Evolutionary conservation across 2,888 invertebrate genomes (phyloP).

Genomic region (Drosophila flavopinicola): DNA sequence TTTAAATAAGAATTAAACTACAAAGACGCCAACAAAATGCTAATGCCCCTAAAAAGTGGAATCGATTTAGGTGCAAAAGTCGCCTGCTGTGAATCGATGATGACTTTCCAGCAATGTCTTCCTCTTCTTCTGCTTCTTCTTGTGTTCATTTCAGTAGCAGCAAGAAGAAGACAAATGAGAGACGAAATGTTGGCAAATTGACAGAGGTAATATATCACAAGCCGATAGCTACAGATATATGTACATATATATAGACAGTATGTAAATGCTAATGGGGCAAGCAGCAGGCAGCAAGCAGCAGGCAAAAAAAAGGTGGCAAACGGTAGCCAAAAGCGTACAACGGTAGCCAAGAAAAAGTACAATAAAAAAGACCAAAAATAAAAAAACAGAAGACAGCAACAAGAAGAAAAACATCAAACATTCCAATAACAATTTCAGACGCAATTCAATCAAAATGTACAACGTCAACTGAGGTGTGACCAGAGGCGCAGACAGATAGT

Average conservation of each 20-base stretch:
- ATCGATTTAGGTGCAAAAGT: not conserved
- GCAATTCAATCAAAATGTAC: constrained; percentile 63
- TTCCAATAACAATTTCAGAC: constrained; percentile 43
- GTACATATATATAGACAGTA: not conserved
- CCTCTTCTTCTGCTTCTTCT: too few species aligned
- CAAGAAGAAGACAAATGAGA: constrained; percentile 1
- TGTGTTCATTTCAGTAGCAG: not conserved
- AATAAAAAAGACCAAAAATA: too few species aligned
- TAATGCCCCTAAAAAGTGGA: not conserved
- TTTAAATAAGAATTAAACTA: too few species aligned
- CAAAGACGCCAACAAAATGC: not conserved
- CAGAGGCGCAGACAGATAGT: not conserved
- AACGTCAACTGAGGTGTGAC: constrained; percentile 46
- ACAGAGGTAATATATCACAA: constrained; percentile 45
- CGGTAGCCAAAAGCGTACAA: constrained; percentile 46
- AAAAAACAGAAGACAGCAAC: constrained; percentile 23
- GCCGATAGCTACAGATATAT: not conserved
- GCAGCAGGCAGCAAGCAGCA: not conserved
- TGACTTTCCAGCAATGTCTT: constrained; percentile 27
- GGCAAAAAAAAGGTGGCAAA: constrained; percentile 27
- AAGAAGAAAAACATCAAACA: constrained; percentile 19
- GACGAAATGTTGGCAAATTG: constrained; percentile 43
- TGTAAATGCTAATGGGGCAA: constrained; percentile 43
- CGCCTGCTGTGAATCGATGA: constrained; percentile 32
- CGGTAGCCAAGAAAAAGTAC: constrained; percentile 15